phyloP scores from a whole-genome alignment of 2,797 vertebrate species.

The Oryzias sinensis region DNA sequence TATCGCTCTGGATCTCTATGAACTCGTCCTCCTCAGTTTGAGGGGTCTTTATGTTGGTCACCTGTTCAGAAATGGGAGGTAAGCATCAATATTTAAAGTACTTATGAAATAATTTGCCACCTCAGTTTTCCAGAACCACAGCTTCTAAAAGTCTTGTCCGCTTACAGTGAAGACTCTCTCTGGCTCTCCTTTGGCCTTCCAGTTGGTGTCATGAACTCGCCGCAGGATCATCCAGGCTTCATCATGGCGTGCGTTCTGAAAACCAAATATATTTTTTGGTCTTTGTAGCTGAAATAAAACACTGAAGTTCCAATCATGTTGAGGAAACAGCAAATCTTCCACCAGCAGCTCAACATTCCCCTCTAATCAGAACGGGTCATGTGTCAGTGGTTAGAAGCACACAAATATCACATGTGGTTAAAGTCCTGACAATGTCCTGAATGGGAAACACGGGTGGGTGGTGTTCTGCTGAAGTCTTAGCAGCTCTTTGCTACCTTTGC shows the following conservation, averaged over 20 bases:
- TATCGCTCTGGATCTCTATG: conserved; percentile 97
- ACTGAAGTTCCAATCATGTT: not conserved
- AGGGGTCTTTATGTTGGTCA: conserved; percentile 92
- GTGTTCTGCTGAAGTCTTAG: conserved; percentile 49
- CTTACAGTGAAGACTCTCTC: conserved; percentile 97
- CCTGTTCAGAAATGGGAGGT: conserved; percentile 67
- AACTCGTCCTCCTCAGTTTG: conserved; percentile 93
- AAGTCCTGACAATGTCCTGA: conserved; percentile 51
- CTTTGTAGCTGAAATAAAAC: conserved; percentile 1
- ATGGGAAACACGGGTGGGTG: conserved; percentile 43
- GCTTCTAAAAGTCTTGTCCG: not conserved
- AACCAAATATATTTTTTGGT: conserved; percentile 11
- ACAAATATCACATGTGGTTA: conserved; percentile 65
- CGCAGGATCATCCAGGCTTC: conserved; percentile 99
- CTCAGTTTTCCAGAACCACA: too few relatives aligned
- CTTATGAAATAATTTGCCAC: too few relatives aligned
- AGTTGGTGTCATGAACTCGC: conserved; percentile 94
- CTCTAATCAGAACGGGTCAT: conserved; percentile 32
- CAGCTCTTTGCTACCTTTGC: conserved; percentile 62
- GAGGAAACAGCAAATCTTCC: too few relatives aligned
- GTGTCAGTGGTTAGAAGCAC: conserved; percentile 51
- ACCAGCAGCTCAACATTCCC: too few relatives aligned
- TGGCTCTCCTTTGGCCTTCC: conserved; percentile 94
- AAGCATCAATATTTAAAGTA: too few relatives aligned
- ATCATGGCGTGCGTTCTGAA: conserved; percentile 90